Evolutionary conservation across 37 sponge, comb jelly and placozoan genomes (phyloP).

Genomic region (Amphimedon queenslandica): DNA sequence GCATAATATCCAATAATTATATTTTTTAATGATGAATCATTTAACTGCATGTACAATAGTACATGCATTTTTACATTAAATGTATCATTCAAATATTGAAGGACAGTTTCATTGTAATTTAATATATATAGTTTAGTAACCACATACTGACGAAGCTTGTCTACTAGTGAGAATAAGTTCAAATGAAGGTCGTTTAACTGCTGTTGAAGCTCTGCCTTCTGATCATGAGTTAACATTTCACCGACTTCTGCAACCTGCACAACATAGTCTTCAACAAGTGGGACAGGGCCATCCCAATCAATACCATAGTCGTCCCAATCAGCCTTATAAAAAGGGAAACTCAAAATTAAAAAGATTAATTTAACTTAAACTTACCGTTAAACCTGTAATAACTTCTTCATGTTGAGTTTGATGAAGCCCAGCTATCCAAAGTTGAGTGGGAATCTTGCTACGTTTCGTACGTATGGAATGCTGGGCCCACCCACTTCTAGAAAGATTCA

Average conservation of each 20-base stretch:
- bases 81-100: too few species aligned
- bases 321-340: not conserved
- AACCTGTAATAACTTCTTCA: not conserved
- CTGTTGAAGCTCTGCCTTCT: conserved; percentile 3
- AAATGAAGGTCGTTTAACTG: not conserved
- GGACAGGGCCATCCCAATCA: conserved; percentile 4
- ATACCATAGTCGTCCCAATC: conserved; percentile 17
- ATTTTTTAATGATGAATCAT: too few species aligned
- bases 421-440: conserved; percentile 47
- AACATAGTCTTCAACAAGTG: not conserved
- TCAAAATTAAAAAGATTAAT: not conserved
- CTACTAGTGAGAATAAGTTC: too few species aligned
- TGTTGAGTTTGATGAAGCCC: not conserved
- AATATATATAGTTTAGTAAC: too few species aligned
- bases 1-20: too few species aligned
- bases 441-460: conserved; percentile 26
- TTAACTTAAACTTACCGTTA: not conserved
- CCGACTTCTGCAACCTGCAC: not conserved
- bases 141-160: too few species aligned
- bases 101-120: too few species aligned
- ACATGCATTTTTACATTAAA: too few species aligned
- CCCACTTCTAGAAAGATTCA: conserved; percentile 21
- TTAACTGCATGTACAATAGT: too few species aligned
- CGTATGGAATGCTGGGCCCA: conserved; percentile 36
- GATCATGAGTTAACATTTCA: conserved; percentile 1